Base-by-base conservation (phyloP, 2,888 invertebrate genomes). In the Belgica antarctica region DNA sequence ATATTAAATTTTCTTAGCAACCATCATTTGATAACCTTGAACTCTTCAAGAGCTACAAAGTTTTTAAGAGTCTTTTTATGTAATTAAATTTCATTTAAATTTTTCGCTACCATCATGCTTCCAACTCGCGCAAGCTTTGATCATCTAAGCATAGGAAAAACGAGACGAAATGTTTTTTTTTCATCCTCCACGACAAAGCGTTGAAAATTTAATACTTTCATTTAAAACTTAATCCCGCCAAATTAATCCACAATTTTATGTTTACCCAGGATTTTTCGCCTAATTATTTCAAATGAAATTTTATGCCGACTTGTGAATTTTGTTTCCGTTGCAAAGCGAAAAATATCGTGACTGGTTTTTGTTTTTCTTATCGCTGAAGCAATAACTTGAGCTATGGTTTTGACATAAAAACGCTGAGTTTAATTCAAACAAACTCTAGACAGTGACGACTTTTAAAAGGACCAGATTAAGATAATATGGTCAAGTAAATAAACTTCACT, bases 21-120 rank as follows among this genome's bases (percentile, higher is more conserved):
- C 1, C 12, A 63, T 25, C 46, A 41, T 41, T 63, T 17, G 36
- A 36, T n/a, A 57, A 22, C 24, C 22, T 57, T 57, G 57, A 57
- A 57, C 19, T 5, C 17, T 12, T 47, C 15, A 47, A 47, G 15
- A 10, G 5, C 5, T 47, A 10, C 7, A n/a, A 47, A 12, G 34
- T 8, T 34, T 34, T 34, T 34, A 34, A 8, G 34, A 34, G 34
- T 12, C 12, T 34, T 34, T 34, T 12, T 34, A 8, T 10, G 28
- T 62, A 62, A 62, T 62, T 62, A 62, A 62, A 62, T 27, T 62
- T 62, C 34, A 34, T 34, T 62, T 62, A 62, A 62, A 62, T 27
- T 17, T 25, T 61, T 61, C 28, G 61, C 27, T 61, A 61, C 25
- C 24, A 22, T 19, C 41, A 41, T 41, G 10, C 27, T 61, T 28